phyloP scores from a whole-genome alignment of 1,140 invertebrate genomes.

The Eurosta solidaginis region DNA sequence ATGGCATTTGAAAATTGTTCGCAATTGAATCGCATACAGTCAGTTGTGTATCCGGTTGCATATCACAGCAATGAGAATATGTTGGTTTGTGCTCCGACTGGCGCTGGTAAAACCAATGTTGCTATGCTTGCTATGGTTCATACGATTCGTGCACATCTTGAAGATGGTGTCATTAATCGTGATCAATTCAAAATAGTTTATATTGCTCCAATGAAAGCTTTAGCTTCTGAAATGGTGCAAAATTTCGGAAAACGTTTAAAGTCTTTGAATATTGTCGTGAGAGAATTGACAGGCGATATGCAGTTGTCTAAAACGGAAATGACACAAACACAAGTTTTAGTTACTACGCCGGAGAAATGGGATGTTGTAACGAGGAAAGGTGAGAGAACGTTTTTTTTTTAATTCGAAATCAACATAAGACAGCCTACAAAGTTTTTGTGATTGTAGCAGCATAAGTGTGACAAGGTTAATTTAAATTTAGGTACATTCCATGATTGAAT shows the following conservation, averaged over 20 bases:
- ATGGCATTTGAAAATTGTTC: slow-evolving; percentile 86
- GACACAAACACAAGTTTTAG: slow-evolving; percentile 94
- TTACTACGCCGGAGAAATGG: slow-evolving; percentile 99
- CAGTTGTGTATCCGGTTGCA: slow-evolving; percentile 92
- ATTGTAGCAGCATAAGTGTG: too few relatives aligned
- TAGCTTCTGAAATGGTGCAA: slow-evolving; percentile 96
- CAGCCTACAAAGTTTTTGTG: too few relatives aligned
- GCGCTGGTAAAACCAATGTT: slow-evolving; percentile 98
- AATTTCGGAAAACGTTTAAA: slow-evolving; percentile 86
- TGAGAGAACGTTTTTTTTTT: slow-evolving; percentile 30
- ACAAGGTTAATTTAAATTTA: too few relatives aligned
- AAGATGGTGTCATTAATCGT: slow-evolving; percentile 78
- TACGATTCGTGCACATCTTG: slow-evolving; percentile 84
- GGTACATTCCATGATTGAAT: too few relatives aligned
- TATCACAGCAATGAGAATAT: slow-evolving; percentile 98
- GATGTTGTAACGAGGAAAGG: slow-evolving; percentile 98
- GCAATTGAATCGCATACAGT: slow-evolving; percentile 91
- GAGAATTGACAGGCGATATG: slow-evolving; percentile 98
- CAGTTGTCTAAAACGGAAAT: slow-evolving; percentile 95
- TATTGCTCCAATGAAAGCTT: slow-evolving; percentile 98
- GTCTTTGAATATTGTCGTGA: slow-evolving; percentile 70
- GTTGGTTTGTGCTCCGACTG: slow-evolving; percentile 93
- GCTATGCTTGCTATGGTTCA: slow-evolving; percentile 92
- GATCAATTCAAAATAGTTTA: slow-evolving; percentile 99
- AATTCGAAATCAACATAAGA: too few relatives aligned